Evolutionary conservation across 2,113 vertebrate species (phyloP).

Genomic region (Prunella himalayana): DNA sequence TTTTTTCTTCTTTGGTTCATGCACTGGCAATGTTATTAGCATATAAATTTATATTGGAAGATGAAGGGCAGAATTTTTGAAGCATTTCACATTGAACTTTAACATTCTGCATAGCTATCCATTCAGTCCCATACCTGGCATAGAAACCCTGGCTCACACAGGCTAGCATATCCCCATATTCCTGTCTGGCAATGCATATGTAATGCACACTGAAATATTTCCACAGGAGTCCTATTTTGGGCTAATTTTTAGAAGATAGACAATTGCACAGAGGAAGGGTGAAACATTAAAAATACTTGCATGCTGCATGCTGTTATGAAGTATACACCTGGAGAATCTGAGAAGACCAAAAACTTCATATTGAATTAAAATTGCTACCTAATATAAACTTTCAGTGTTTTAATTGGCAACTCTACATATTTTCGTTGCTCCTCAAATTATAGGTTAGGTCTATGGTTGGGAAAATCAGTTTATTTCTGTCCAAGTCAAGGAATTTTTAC

Average conservation of each 20-base stretch:
- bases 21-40: not conserved
- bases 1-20: not conserved
- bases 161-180: not conserved
- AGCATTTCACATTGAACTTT: not conserved
- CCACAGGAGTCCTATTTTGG: not conserved
- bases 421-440: not conserved
- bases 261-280: not conserved
- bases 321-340: not conserved
- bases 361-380: not conserved
- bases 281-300: not conserved
- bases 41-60: not conserved
- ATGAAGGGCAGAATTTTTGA: not conserved
- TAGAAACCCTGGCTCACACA: not conserved
- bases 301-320: not conserved
- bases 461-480: not conserved
- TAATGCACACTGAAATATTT: not conserved
- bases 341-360: not conserved
- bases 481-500: not conserved
- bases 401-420: not conserved
- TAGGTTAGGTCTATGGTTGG: not conserved
- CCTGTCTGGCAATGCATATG: not conserved
- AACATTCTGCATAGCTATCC: not conserved
- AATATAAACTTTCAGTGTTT: not conserved
- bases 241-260: not conserved
- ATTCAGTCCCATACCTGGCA: not conserved